phyloP scores from a whole-genome alignment of 2,113 vertebrate genomes.

The Jaculus jaculus region DNA sequence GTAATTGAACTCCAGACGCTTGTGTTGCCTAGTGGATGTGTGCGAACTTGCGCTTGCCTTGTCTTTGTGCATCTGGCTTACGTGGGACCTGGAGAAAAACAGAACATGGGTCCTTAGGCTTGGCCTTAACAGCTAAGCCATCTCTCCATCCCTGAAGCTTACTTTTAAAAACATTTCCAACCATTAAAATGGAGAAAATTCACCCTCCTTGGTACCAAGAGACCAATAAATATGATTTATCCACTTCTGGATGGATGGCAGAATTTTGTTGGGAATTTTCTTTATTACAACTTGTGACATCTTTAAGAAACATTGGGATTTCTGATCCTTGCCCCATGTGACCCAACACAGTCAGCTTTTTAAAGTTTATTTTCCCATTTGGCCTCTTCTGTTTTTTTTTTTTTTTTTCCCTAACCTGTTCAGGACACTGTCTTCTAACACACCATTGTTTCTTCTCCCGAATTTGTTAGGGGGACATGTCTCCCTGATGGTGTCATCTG shows the following conservation, averaged over 20 bases:
- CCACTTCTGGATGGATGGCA: neutral
- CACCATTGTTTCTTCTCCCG: neutral
- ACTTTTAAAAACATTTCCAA: neutral
- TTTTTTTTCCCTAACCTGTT: neutral
- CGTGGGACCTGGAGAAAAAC: too few relatives aligned
- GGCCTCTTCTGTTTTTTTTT: neutral
- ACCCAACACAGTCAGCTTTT: neutral
- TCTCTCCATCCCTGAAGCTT: neutral
- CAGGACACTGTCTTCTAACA: neutral
- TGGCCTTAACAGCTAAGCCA: too few relatives aligned
- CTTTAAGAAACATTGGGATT: neutral
- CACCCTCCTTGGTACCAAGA: neutral
- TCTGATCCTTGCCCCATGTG: neutral
- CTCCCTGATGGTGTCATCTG: neutral
- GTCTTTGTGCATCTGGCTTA: too few relatives aligned
- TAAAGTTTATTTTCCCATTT: neutral
- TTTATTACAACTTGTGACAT: neutral
- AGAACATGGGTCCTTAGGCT: too few relatives aligned
- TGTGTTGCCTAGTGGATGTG: too few relatives aligned
- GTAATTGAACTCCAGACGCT: too few relatives aligned
- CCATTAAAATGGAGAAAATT: neutral
- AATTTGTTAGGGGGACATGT: neutral
- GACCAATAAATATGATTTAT: neutral
- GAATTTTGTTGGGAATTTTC: neutral
- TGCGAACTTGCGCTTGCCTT: too few relatives aligned